A percentile compares a stretch with the other conserved stretches of the same genome.
Conservation (phyloP, 2,797 vertebrate genomes). For the Choloepus didactylus region DNA sequence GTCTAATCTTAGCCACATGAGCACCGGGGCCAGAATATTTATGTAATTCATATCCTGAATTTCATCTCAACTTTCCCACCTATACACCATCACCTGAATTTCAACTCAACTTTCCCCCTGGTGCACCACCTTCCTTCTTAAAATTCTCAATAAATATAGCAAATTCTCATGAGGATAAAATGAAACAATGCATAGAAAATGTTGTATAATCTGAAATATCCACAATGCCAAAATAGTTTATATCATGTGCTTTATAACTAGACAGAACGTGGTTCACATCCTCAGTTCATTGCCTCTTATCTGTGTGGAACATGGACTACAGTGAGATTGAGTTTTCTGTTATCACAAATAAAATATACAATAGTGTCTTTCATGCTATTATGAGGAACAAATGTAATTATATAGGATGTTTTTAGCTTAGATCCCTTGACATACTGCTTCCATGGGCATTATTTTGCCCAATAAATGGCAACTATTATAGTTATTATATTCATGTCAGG, state of each 20-base stretch:
- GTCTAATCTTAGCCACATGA: background rate
- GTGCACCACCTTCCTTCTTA: too few species aligned
- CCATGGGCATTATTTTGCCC: background rate
- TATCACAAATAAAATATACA: slow-evolving; percentile 13
- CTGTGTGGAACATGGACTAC: background rate
- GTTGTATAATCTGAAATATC: background rate
- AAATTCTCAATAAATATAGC: background rate
- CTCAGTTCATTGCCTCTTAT: background rate
- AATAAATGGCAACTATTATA: background rate
- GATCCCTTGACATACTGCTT: background rate
- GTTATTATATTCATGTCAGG: background rate
- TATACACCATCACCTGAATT: too few species aligned
- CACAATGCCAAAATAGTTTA: background rate
- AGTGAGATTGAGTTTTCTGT: background rate
- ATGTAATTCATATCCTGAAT: background rate
- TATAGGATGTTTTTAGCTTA: background rate
- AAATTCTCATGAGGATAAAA: background rate
- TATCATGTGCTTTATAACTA: background rate
- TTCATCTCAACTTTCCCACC: background rate
- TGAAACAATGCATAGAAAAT: slow-evolving; percentile 8
- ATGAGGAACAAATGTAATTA: slow-evolving; percentile 30
- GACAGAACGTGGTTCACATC: background rate
- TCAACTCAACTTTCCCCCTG: too few species aligned
- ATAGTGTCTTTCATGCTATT: background rate
- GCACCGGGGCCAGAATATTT: background rate